A percentile compares a stretch with the other conserved stretches of the same genome.
Conservation (phyloP, 2,797 vertebrate species). For the Buceros bicornis region DNA sequence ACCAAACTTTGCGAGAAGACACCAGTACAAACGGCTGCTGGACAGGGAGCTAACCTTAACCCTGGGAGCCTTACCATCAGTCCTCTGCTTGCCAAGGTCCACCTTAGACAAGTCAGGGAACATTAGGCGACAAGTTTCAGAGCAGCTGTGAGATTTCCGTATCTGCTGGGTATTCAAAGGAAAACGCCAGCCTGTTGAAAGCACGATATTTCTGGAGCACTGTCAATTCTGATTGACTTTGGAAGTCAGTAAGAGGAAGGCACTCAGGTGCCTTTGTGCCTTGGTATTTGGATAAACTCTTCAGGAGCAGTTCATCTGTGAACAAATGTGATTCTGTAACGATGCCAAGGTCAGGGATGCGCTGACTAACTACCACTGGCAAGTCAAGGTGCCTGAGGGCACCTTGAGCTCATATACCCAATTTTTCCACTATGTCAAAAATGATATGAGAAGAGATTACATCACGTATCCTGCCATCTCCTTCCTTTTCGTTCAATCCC, state of each 20-base stretch:
- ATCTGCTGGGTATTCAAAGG: background rate
- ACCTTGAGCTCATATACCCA: slow-evolving; percentile 31
- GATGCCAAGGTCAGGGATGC: background rate
- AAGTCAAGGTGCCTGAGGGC: slow-evolving; percentile 26
- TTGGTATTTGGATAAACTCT: background rate
- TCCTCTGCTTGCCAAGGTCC: background rate
- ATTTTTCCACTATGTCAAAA: slow-evolving; percentile 50
- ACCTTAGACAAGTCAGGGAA: background rate
- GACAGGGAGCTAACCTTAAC: background rate
- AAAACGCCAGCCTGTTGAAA: background rate
- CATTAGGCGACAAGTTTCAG: background rate
- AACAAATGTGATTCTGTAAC: background rate
- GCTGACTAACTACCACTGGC: slow-evolving; percentile 34
- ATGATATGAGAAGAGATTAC: background rate
- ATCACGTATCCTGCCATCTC: background rate
- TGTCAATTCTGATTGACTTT: background rate
- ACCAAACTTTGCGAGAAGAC: background rate
- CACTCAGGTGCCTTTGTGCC: background rate
- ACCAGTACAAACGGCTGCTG: background rate
- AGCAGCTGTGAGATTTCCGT: fast-evolving
- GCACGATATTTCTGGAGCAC: background rate
- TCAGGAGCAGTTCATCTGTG: background rate
- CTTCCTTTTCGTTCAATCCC: background rate
- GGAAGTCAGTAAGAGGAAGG: background rate
- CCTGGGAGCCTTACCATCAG: background rate